Base-by-base conservation (phyloP, 2,113 vertebrate species). In the Clarias gariepinus region DNA sequence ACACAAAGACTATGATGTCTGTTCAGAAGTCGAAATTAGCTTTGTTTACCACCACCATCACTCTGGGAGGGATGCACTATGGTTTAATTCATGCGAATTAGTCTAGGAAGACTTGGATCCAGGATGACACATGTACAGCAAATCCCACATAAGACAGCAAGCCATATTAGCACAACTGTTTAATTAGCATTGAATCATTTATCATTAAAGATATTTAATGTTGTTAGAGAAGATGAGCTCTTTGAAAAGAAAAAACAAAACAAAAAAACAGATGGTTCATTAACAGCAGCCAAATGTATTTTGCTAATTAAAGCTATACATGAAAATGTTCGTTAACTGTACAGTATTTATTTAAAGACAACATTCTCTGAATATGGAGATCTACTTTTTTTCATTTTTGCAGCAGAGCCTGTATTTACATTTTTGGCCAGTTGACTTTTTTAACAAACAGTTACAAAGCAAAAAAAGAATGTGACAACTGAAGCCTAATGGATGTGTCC, bases 201-300 rank as follows among this genome's bases (percentile, higher is more conserved):
- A 64, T 63, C 60, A 52, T 74, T 84, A 7, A 41, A n/a, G 83
- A 30, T 78, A 53, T 47, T 82, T 66, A 68, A 68, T 82, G 15
- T 16, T 82, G 15, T 74, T 84, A 74, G 55, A 47, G 23, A 74
- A 74, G 47, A n/a, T 25, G 41, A 71, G 53, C n/a, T 13, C 2
- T 15, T 84, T 76, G 58, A 30, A 23, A 25, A 2, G 6, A 30
- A 28, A 6, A 47, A 47, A 47, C 4, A 41, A 41, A 41, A 41
- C 4, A 33, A 10, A 30, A 10, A 60, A 85, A 68, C 74, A 79
- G 61, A 79, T 85, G 61, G 74, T 66, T 85, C 47, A 68, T 79
- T 79, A 85, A 25, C 73, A 79, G 74, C 61, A 78, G 18, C 25
- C 73, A 85, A 63, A 53, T 85, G 58, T 52, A 85, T 12, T 85